These are phyloP conservation scores for Chydorus sphaericus DNA, from an alignment of 2,888 invertebrate species.

Conservation along the genomic window DNA sequence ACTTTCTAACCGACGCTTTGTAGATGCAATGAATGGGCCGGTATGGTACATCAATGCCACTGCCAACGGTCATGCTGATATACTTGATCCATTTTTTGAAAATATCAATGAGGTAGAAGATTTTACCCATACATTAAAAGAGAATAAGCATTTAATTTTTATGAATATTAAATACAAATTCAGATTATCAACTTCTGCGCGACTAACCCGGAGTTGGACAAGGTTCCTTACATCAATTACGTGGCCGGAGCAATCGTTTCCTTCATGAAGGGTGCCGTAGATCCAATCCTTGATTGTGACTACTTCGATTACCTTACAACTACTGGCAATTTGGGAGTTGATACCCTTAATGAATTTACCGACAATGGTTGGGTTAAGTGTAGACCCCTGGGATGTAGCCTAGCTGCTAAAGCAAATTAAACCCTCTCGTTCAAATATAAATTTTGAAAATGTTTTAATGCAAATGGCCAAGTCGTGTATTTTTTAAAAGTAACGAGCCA, in stretches of 20 bases:
- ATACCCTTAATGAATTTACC: too few relatives aligned
- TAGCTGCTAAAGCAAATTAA: too few relatives aligned
- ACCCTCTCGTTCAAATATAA: too few relatives aligned
- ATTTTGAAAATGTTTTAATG: too few relatives aligned
- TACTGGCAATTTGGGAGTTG: too few relatives aligned
- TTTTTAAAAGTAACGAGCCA: too few relatives aligned
- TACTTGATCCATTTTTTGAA: slow-evolving; percentile 18
- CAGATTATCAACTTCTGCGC: too few relatives aligned
- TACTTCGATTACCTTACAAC: too few relatives aligned
- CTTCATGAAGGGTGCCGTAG: background rate
- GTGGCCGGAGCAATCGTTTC: background rate
- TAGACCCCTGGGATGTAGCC: too few relatives aligned
- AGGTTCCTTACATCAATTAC: background rate
- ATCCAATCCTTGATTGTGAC: background rate
- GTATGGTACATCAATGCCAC: slow-evolving; percentile 22
- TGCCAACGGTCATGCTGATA: slow-evolving; percentile 21
- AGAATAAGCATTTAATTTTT: background rate
- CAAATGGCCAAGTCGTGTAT: too few relatives aligned
- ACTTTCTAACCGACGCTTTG: slow-evolving; percentile 20
- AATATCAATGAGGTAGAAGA: background rate
- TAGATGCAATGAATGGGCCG: slow-evolving; percentile 20
- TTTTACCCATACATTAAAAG: background rate
- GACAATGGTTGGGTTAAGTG: too few relatives aligned
- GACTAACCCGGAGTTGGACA: too few relatives aligned
- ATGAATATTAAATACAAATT: background rate